phyloP scores from a whole-genome alignment of 1,140 invertebrate species.

The Geopemphigus sp. region DNA sequence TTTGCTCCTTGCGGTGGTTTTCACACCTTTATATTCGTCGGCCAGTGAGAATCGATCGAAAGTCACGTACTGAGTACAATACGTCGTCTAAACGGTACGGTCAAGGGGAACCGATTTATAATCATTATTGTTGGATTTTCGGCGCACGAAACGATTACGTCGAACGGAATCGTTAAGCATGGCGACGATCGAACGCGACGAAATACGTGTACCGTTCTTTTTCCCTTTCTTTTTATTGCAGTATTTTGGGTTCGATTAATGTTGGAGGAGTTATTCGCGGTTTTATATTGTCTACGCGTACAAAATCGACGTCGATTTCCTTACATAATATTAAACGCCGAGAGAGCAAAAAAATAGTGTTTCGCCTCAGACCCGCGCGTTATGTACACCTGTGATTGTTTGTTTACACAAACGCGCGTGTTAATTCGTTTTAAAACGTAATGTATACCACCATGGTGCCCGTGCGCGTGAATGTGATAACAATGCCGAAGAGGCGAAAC shows the following conservation, averaged over 20 bases:
- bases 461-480: slow-evolving; percentile 24
- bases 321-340: not conserved
- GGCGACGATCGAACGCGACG: not conserved
- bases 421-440: slow-evolving; percentile 44
- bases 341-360: not conserved
- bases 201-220: not conserved
- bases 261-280: not conserved
- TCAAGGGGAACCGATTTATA: slow-evolving; percentile 33
- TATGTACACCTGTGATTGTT: slow-evolving; percentile 16
- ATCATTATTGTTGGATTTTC: slow-evolving; percentile 19
- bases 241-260: no score
- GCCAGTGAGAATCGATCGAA: slow-evolving; percentile 33
- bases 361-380: not conserved
- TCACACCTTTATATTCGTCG: slow-evolving; percentile 44
- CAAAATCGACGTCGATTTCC: not conserved
- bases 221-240: no score
- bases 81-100: not conserved
- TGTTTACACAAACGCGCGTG: slow-evolving; percentile 42
- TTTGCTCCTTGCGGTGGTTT: slow-evolving; percentile 34
- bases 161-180: not conserved
- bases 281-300: no score
- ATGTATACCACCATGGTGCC: slow-evolving; percentile 8
- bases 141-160: not conserved
- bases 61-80: slow-evolving; percentile 47
- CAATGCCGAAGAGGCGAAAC: slow-evolving; percentile 44